A percentile compares a stretch with the other conserved stretches of the same genome.
phyloP scores from a whole-genome alignment of 2,797 vertebrate genomes.

The Etheostoma perlongum region DNA sequence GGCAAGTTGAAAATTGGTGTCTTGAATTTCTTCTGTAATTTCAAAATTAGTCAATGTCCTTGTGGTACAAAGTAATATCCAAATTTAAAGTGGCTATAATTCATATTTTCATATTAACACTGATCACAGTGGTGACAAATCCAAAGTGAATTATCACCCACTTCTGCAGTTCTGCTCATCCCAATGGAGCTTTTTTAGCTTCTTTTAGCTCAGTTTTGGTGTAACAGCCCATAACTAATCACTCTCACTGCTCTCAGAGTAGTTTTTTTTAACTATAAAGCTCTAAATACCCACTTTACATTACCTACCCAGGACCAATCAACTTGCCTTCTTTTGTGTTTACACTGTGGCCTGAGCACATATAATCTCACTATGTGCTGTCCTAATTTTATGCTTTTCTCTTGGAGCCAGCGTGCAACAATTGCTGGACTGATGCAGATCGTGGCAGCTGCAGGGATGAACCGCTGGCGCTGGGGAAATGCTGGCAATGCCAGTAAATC shows the following conservation, averaged over 20 bases:
- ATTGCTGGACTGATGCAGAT: constrained; percentile 52
- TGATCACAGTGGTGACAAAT: neutral
- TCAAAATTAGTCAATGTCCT: neutral
- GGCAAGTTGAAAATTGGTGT: constrained; percentile 33
- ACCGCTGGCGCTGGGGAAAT: constrained; percentile 42
- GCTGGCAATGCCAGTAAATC: constrained; percentile 56
- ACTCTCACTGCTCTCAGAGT: neutral
- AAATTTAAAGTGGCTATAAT: neutral
- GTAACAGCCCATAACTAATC: neutral
- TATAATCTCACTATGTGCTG: constrained; percentile 34
- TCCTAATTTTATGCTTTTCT: constrained; percentile 47
- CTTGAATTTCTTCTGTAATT: neutral
- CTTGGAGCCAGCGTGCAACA: constrained; percentile 44
- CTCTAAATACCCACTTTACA: neutral
- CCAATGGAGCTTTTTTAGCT: neutral
- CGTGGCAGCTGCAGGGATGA: constrained; percentile 71
- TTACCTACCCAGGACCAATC: neutral
- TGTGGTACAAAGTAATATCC: neutral
- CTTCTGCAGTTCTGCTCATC: neutral
- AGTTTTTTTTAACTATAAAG: neutral
- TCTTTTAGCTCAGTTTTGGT: neutral
- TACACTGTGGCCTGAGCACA: constrained; percentile 34
- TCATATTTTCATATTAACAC: neutral
- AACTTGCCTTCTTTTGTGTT: constrained; percentile 10
- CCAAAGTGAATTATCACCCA: neutral